phyloP scores from a whole-genome alignment of 2,888 invertebrate species.

The Eristalis arbustorum region DNA sequence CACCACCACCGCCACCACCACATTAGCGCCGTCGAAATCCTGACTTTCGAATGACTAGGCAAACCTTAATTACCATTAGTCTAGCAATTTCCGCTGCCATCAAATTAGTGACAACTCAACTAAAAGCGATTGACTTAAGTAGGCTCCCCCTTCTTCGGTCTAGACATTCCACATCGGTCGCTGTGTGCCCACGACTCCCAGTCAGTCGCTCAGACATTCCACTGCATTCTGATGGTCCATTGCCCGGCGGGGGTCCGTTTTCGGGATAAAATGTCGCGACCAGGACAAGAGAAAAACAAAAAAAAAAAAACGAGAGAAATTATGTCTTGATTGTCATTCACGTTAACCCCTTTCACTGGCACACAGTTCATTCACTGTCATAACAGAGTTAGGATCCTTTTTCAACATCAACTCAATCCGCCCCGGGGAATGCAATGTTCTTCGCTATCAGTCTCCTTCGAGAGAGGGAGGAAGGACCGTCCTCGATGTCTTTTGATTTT shows the following conservation, averaged over 20 bases:
- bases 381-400: slow-evolving; percentile 70
- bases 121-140: slow-evolving; percentile 26
- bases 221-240: neutral
- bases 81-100: neutral
- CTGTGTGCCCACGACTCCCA: too few species aligned
- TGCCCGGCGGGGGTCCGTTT: neutral
- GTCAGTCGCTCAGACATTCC: neutral
- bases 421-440: slow-evolving; percentile 65
- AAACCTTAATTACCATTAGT: neutral
- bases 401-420: slow-evolving; percentile 68
- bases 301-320: slow-evolving; percentile 9
- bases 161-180: neutral
- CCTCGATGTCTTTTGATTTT: slow-evolving; percentile 14
- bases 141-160: slow-evolving; percentile 8
- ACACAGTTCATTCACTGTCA: slow-evolving; percentile 69
- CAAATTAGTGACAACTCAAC: slow-evolving; percentile 35
- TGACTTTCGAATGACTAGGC: neutral
- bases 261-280: slow-evolving; percentile 29
- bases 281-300: neutral
- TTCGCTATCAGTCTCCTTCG: slow-evolving; percentile 55
- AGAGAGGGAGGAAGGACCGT: too few species aligned
- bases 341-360: slow-evolving; percentile 56
- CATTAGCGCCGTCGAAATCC: neutral
- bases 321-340: slow-evolving; percentile 58
- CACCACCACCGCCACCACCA: neutral